Conservation (phyloP, 1,140 invertebrate species). For the Drepana arcuata region DNA sequence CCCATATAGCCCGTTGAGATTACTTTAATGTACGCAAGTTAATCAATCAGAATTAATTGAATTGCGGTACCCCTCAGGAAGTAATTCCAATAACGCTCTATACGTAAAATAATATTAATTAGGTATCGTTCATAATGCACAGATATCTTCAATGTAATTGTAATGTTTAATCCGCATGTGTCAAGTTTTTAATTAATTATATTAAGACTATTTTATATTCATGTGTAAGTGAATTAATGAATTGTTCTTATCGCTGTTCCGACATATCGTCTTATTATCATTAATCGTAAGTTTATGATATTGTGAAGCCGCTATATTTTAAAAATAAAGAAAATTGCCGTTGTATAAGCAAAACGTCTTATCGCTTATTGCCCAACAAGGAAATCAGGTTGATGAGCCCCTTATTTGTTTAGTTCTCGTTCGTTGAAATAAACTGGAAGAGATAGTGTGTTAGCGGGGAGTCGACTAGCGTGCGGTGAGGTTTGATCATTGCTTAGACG, state of each 20-base stretch:
- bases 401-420: no score
- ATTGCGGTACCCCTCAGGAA: slow-evolving; percentile 67
- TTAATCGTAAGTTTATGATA: slow-evolving; percentile 63
- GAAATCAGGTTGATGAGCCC: slow-evolving; percentile 45
- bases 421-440: slow-evolving; percentile 63
- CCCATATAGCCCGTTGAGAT: slow-evolving; percentile 62
- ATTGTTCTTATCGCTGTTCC: slow-evolving; percentile 66
- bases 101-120: slow-evolving; percentile 30
- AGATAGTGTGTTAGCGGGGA: slow-evolving; percentile 60
- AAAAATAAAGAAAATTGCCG: slow-evolving; percentile 70
- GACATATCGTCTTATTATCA: slow-evolving; percentile 67
- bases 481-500: slow-evolving; percentile 27
- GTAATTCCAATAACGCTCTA: slow-evolving; percentile 50
- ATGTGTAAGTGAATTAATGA: slow-evolving; percentile 52
- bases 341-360: slow-evolving; percentile 67
- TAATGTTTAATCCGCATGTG: slow-evolving; percentile 62
- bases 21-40: slow-evolving; percentile 23
- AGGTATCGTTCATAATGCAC: slow-evolving; percentile 38
- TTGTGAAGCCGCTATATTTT: slow-evolving; percentile 71
- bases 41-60: slow-evolving; percentile 22
- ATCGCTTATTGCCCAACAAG: slow-evolving; percentile 62
- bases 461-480: slow-evolving; percentile 52
- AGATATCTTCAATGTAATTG: slow-evolving; percentile 46
- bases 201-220: slow-evolving; percentile 41
- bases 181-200: slow-evolving; percentile 48